Percentiles rank a stretch among this genome's conserved stretches.
These are phyloP conservation scores for Coptotermes formosanus DNA, from an alignment of 1,140 invertebrate genomes.

Conservation along the genomic window DNA sequence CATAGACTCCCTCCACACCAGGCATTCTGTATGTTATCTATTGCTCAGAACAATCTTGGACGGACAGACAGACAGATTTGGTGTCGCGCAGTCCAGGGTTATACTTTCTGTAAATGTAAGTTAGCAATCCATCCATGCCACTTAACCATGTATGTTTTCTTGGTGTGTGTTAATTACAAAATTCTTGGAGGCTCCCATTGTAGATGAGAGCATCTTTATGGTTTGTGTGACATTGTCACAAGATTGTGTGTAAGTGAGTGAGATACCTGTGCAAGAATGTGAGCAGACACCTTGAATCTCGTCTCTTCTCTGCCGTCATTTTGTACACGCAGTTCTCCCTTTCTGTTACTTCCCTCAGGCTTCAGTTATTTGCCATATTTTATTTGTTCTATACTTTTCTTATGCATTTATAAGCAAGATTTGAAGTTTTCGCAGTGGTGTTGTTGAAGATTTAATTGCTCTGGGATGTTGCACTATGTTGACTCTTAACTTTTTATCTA, in stretches of 20 bases:
- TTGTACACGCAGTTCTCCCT: too few species aligned
- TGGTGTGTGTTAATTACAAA: conserved; percentile 4
- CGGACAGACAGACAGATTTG: not conserved
- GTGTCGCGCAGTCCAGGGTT: conserved; percentile 2
- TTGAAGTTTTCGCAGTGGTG: too few species aligned
- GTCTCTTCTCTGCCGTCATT: too few species aligned
- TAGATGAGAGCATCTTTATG: not conserved
- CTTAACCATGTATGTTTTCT: not conserved
- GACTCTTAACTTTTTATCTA: too few species aligned
- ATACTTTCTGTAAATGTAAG: not conserved
- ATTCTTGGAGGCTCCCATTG: not conserved
- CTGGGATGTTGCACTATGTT: too few species aligned
- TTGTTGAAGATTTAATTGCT: too few species aligned
- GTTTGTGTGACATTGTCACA: not conserved
- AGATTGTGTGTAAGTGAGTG: not conserved
- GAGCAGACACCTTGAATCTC: too few species aligned
- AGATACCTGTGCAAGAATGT: not conserved
- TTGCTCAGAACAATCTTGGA: conserved; percentile 18
- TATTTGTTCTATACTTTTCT: too few species aligned
- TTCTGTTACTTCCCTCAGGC: too few species aligned
- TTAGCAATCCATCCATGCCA: conserved; percentile 10
- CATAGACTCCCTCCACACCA: conserved; percentile 13
- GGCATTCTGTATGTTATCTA: conserved; percentile 2
- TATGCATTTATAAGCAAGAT: too few species aligned
- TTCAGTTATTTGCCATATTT: too few species aligned